phyloP scores from a whole-genome alignment of 2,113 vertebrate species.

The Desmodus rotundus region DNA sequence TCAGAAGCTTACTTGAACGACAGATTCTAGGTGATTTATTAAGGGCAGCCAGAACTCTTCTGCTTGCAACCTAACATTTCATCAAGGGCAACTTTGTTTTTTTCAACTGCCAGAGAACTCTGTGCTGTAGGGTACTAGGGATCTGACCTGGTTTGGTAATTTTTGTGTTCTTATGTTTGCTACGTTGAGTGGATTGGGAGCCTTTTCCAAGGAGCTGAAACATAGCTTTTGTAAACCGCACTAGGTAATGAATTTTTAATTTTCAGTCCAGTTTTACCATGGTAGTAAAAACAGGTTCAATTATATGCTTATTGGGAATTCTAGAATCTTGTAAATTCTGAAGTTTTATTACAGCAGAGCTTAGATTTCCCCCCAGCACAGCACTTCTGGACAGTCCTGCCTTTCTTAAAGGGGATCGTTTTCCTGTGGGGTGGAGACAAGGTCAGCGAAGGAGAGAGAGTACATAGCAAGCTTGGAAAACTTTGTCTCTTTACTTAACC shows the following conservation, averaged over 20 bases:
- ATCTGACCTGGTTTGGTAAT: slow-evolving; percentile 59
- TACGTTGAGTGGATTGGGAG: slow-evolving; percentile 42
- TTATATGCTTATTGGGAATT: slow-evolving; percentile 48
- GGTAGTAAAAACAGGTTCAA: slow-evolving; percentile 36
- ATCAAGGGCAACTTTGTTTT: slow-evolving; percentile 10
- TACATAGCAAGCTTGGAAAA: neutral
- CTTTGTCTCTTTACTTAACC: neutral
- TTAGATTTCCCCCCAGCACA: neutral
- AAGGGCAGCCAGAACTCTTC: slow-evolving; percentile 39
- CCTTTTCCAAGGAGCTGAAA: neutral
- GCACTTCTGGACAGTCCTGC: neutral
- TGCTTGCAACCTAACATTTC: slow-evolving; percentile 46
- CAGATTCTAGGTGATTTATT: slow-evolving; percentile 55
- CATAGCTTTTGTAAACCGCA: neutral
- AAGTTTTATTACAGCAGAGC: slow-evolving; percentile 42
- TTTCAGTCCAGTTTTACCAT: slow-evolving; percentile 29
- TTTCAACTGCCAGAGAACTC: slow-evolving; percentile 40
- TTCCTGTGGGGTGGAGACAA: neutral
- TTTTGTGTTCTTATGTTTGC: slow-evolving; percentile 54
- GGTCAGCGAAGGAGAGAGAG: neutral
- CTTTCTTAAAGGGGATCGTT: slow-evolving; percentile 5
- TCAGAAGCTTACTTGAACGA: slow-evolving; percentile 25
- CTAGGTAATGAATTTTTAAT: slow-evolving; percentile 40
- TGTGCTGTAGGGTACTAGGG: slow-evolving; percentile 17
- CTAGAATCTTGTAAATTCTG: slow-evolving; percentile 61